These are phyloP conservation scores for Rattus norvegicus DNA, from an alignment of 2,113 vertebrate species.

Conservation along the genomic window GRCr8 NC_086019.1:147695501-147696000, in stretches of 20 bases:
- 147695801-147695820: no score
- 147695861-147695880: background rate
- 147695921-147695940: background rate
- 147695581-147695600: background rate
- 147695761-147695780: accelerated
- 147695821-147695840: accelerated
- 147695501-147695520: no score
- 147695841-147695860: background rate
- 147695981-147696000: background rate
- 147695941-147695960: no score
- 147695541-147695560: background rate
- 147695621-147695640: background rate
- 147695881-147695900: accelerated
- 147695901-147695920: background rate
- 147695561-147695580: background rate
- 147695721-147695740: background rate
- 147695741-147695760: no score
- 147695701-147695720: no score
- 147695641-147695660: background rate
- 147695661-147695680: accelerated
- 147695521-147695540: background rate
- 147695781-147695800: background rate
- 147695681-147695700: background rate
- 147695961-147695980: background rate
- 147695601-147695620: background rate